Conservation (phyloP, 2,888 invertebrate species). For the Leptinotarsa juncta region DNA sequence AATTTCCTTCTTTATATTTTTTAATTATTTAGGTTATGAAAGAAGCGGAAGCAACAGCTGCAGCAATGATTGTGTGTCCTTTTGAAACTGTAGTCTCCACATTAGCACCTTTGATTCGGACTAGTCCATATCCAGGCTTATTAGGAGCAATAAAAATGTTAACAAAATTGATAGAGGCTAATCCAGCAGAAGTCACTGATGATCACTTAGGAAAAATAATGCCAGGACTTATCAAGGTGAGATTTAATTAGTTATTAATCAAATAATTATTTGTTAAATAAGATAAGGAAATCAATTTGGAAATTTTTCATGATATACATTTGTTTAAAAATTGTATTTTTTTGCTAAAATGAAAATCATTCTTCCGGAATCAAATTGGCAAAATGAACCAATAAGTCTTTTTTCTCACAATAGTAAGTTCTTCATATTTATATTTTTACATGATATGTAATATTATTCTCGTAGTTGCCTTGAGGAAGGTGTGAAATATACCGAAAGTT, state of each 20-base stretch:
- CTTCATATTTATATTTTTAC: no score
- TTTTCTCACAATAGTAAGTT: no score
- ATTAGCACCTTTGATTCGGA: conserved; percentile 85
- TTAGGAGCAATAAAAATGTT: conserved; percentile 94
- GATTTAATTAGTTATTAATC: background rate
- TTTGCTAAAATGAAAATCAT: no score
- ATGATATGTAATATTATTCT: no score
- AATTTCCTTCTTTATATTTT: conserved; percentile 25
- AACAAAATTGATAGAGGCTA: conserved; percentile 84
- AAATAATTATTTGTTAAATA: background rate
- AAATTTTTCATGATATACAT: no score
- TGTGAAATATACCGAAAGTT: no score
- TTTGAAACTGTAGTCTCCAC: conserved; percentile 79
- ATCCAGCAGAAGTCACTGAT: conserved; percentile 78
- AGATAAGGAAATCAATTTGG: no score
- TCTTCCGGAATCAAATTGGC: no score
- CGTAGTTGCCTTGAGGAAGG: no score
- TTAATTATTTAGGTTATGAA: conserved; percentile 73
- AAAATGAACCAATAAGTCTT: no score
- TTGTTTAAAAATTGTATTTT: no score
- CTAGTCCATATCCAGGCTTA: conserved; percentile 87
- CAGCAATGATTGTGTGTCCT: conserved; percentile 82
- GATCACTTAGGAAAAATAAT: conserved; percentile 83
- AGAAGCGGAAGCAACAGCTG: conserved; percentile 82
- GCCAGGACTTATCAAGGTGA: conserved; percentile 88